Evolutionary conservation across 2,797 vertebrate species (phyloP).

Genomic region (Anguilla anguilla): DNA sequence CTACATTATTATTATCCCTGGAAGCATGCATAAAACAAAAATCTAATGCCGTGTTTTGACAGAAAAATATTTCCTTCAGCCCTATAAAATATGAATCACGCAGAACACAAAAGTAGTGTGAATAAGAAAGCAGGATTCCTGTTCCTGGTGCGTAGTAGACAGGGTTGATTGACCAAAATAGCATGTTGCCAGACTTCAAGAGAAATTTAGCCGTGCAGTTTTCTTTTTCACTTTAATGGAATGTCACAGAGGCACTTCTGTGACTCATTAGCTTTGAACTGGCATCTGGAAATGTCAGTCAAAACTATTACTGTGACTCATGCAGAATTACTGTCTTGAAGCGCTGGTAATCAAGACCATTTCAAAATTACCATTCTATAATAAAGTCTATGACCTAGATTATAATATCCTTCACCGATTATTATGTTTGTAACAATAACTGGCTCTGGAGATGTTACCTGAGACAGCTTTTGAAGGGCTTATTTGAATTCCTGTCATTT

Average conservation of each 20-base stretch:
- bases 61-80: not conserved
- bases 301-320: not conserved
- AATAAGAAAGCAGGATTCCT: not conserved
- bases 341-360: not conserved
- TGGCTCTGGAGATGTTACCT: not conserved
- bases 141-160: not conserved
- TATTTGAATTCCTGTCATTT: conserved; percentile 16
- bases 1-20: not conserved
- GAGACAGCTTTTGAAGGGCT: not conserved
- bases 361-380: conserved; percentile 4
- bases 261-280: not conserved
- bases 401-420: not conserved
- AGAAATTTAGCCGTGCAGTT: not conserved
- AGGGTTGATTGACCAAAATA: not conserved
- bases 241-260: not conserved
- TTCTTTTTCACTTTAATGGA: not conserved
- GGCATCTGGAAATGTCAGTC: not conserved
- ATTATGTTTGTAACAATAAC: not conserved
- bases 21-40: not conserved
- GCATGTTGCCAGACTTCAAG: not conserved
- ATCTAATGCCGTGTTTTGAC: not conserved
- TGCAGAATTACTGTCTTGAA: not conserved
- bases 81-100: conserved; percentile 5
- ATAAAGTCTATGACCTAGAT: not conserved
- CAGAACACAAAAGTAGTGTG: not conserved